Conservation (phyloP, 30 jellyfish, hydroid and myxozoan species). For the Turritopsis dohrnii region DNA sequence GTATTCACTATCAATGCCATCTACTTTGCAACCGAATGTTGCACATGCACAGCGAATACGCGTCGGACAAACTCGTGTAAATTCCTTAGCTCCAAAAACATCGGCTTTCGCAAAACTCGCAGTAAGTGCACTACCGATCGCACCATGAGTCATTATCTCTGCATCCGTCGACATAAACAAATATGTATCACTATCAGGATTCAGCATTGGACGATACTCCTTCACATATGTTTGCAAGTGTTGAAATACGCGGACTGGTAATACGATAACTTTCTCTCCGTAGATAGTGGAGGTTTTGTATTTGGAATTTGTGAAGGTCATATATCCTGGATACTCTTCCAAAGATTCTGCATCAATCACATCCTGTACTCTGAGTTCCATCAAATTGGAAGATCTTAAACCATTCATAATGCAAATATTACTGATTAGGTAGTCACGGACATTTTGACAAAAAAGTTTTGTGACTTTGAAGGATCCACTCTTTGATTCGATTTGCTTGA, state of each 20-base stretch:
- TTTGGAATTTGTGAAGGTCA: slow-evolving; percentile 9
- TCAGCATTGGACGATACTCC: not conserved
- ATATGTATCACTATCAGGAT: not conserved
- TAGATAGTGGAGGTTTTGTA: slow-evolving; percentile 29
- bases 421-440: slow-evolving; percentile 21
- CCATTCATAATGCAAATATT: slow-evolving; percentile 21
- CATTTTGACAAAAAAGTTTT: slow-evolving; percentile 16
- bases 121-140: slow-evolving; percentile 8
- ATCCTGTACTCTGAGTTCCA: slow-evolving; percentile 14
- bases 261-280: slow-evolving; percentile 29
- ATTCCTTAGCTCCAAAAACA: not conserved
- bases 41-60: slow-evolving; percentile 23
- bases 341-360: slow-evolving; percentile 11
- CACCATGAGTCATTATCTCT: slow-evolving; percentile 13
- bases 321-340: slow-evolving; percentile 29
- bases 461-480: not conserved
- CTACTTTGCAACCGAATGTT: slow-evolving; percentile 26
- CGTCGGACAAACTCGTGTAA: slow-evolving; percentile 19
- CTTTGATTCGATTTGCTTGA: not conserved
- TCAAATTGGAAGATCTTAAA: slow-evolving; percentile 22
- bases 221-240: slow-evolving; percentile 21
- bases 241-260: slow-evolving; percentile 13
- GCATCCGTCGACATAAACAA: slow-evolving; percentile 24
- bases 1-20: slow-evolving; percentile 27
- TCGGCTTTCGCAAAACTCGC: slow-evolving; percentile 11